Base-by-base conservation (phyloP, 92 coral and sea anemone species). In the Parazoanthus darwini region DNA sequence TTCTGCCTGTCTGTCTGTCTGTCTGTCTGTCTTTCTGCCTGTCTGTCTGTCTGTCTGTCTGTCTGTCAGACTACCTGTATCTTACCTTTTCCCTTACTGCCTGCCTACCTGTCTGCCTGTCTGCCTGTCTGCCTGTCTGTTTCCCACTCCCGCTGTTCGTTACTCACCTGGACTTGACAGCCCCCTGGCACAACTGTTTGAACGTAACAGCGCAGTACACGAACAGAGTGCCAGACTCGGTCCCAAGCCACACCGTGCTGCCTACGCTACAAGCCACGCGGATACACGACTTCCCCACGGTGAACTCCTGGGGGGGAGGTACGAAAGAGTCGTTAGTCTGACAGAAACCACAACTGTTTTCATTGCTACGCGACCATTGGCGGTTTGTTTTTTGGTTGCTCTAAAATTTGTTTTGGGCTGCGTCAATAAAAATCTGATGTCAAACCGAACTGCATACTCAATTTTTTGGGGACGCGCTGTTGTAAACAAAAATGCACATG, bases 181-280 rank as follows among this genome's bases (percentile, higher is more conserved):
- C 87, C 51, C 99, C 99, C 85, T 95, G 93, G 74, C 98, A 97
- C 54, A 97, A 91, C 89, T 91, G 98, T 84, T 96, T 94, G 95
- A 90, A 94, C 3, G 98, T 95, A 81, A 97, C 92, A 22, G 97
- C 97, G 72, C 99, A 97, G 88, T 92, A 97, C 80, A 97, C 99
- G 87, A 91, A 93, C 43, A 97, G 86, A 15, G 92, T 91, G 23
- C 99, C 99, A 73, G 94, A 91, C 76, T 97, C 98, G 48, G 99
- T 91, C 11, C 96, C 99, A 72, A 97, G 94, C 99, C 99, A 97
- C 38, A 97, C 99, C 29, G 99, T 94, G 90, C 98, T 97, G 7
- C 99, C 99, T 26, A 97, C 99, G 75, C 98, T 97, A 75, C 99
- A 97, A 2, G 98, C 99, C 71, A 94, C 94, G 33, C 96, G 96